Conservation (phyloP, 1,140 invertebrate species). For the Pseudomyrmex pallidus region DNA sequence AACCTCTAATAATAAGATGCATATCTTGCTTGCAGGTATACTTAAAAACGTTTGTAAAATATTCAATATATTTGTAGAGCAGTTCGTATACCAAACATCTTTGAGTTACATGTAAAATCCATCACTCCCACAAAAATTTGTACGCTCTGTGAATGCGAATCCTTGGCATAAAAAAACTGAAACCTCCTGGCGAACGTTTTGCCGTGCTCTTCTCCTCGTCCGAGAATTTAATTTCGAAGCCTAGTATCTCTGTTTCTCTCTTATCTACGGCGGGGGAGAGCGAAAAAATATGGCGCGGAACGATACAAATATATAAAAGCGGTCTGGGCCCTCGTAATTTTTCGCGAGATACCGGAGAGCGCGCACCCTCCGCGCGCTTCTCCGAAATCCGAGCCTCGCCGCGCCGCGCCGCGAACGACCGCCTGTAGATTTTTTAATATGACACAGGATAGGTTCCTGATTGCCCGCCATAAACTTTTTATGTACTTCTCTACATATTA, state of each 20-base stretch:
- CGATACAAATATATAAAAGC: conserved; percentile 58
- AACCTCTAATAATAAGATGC: background rate
- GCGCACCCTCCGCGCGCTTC: background rate
- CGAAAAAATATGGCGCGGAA: conserved; percentile 55
- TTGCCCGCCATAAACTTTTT: conserved; percentile 72
- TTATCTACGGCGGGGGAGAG: background rate
- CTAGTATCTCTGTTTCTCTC: background rate
- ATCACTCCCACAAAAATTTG: conserved; percentile 3
- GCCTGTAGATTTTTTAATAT: conserved; percentile 70
- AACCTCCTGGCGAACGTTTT: background rate
- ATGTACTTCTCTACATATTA: conserved; percentile 65
- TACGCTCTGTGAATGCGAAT: conserved; percentile 4
- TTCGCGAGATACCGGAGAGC: conserved; percentile 43
- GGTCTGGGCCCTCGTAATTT: conserved; percentile 50
- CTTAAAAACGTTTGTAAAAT: no score
- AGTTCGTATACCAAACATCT: background rate
- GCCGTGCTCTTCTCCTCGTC: background rate
- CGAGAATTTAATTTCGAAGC: conserved; percentile 69
- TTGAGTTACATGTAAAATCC: conserved; percentile 3
- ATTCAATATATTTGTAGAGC: no score
- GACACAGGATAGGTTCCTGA: conserved; percentile 69
- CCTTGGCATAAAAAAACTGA: background rate
- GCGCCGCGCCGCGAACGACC: conserved; percentile 52
- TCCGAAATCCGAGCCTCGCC: conserved; percentile 14
- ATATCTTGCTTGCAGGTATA: background rate